Percentiles rank a stretch among this genome's conserved stretches.
These are phyloP conservation scores for Petrolisthes manimaculis DNA, from an alignment of 2,888 invertebrate species.

Conservation along the genomic window DNA sequence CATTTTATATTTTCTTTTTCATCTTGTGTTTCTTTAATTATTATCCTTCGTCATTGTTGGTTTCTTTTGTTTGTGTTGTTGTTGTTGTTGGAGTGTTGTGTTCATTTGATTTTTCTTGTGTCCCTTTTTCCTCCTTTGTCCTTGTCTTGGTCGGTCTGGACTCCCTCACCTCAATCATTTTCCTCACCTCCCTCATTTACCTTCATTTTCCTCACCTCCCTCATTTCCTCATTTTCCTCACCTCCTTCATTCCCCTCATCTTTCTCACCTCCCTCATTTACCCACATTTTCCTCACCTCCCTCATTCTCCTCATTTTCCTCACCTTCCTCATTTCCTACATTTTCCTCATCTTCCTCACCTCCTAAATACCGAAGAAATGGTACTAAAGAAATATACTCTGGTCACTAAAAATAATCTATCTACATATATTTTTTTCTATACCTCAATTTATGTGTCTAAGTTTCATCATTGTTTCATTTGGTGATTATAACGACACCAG, in stretches of 20 bases:
- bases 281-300: not conserved
- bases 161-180: not conserved
- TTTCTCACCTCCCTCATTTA: not conserved
- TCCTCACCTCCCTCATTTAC: not conserved
- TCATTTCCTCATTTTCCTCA: not conserved
- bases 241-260: not conserved
- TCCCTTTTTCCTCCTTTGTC: not conserved
- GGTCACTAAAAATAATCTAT: too few relatives aligned
- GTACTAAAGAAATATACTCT: too few relatives aligned
- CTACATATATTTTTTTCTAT: not conserved
- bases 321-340: not conserved
- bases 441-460: too few relatives aligned
- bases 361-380: too few relatives aligned
- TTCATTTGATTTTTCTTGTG: not conserved
- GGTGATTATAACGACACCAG: too few relatives aligned
- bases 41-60: too few relatives aligned
- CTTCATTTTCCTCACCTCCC: not conserved
- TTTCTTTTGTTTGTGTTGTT: too few relatives aligned
- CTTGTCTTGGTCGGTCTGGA: not conserved
- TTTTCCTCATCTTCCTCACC: not conserved
- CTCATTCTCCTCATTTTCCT: not conserved
- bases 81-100: too few relatives aligned
- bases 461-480: too few relatives aligned
- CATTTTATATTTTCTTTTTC: not conserved
- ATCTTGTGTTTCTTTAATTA: not conserved